Evolutionary conservation across 2,797 vertebrate species (phyloP), one percentile per base, ranked within the genome.

Genomic region (Neomorphus geoffroyi): DNA sequence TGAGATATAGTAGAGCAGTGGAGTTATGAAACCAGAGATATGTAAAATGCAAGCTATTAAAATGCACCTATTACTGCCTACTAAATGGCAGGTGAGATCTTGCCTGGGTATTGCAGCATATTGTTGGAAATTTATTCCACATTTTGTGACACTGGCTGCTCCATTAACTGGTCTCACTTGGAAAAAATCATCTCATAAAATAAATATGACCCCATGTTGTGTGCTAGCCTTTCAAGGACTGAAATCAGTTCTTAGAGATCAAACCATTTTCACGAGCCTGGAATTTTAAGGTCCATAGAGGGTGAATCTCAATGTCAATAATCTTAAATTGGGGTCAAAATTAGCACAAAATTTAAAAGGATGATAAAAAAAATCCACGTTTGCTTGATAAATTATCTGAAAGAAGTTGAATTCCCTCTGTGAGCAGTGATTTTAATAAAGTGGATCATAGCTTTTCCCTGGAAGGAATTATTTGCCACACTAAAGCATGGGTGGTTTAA

Each of bases 141-240:
- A 48, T 70, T 92, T 74, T 56, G 65, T 80, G 66, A 86, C 53
- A 80, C 73, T 74, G 83, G 64, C 92, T 90, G 56, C 77, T 96
- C 53, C 35, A 91, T 91, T 89, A 91, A 96, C 96, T 96, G 94
- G 94, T 95, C 92, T 96, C 96, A 95, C 93, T 92, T 81, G 90
- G 96, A 96, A 93, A 96, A 97, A 95, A 88, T 95, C 77, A 94
- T 91, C 94, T 95, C 94, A 92, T 94, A 92, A 96, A 96, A 95
- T 89, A 96, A 96, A 91, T 90, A 94, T 81, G 92, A 93, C 88
- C 93, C 94, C 48, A 94, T 69, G 80, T 94, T 1, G 2, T 90
- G 85, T 92, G 84, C 35, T 90, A 86, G 81, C 54, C 89, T 94
- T 95, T 90, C 82, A 77, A 80, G 95, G 60, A 88, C 91, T 90